These are phyloP conservation scores for Scomber japonicus DNA, from an alignment of 2,113 vertebrate species.

Conservation along the genomic window DNA sequence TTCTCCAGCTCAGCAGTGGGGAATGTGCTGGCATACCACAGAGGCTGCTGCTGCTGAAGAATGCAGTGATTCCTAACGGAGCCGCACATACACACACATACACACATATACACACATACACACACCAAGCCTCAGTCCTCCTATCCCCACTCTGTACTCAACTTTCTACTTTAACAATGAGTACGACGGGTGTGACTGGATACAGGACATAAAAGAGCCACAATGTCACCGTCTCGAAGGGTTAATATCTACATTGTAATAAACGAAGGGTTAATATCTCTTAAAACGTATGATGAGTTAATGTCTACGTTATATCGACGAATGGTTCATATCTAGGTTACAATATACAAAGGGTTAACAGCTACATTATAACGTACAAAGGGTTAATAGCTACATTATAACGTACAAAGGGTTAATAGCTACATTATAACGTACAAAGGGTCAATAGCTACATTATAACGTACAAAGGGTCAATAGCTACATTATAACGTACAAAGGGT, in stretches of 20 bases:
- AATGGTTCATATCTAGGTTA: not conserved
- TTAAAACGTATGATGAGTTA: too few species aligned
- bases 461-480: too few species aligned
- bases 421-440: too few species aligned
- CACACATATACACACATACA: constrained; percentile 32
- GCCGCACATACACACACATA: constrained; percentile 29
- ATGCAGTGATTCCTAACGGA: constrained; percentile 92
- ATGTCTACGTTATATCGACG: not conserved
- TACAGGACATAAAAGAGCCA: not conserved
- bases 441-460: too few species aligned
- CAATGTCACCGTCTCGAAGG: not conserved
- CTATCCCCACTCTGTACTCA: not conserved
- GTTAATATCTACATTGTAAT: too few species aligned
- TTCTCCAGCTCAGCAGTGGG: constrained; percentile 92
- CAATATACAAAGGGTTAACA: not conserved
- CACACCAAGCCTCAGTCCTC: not conserved
- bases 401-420: too few species aligned
- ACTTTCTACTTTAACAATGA: not conserved
- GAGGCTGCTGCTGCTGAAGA: constrained; percentile 86
- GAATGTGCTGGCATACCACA: constrained; percentile 94
- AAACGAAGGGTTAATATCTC: not conserved
- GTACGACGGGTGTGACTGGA: not conserved
- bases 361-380: too few species aligned
- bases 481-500: too few species aligned
- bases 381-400: too few species aligned